Evolutionary conservation across 2,888 invertebrate genomes (phyloP).

Genomic region (Drosophila prolongata): DNA sequence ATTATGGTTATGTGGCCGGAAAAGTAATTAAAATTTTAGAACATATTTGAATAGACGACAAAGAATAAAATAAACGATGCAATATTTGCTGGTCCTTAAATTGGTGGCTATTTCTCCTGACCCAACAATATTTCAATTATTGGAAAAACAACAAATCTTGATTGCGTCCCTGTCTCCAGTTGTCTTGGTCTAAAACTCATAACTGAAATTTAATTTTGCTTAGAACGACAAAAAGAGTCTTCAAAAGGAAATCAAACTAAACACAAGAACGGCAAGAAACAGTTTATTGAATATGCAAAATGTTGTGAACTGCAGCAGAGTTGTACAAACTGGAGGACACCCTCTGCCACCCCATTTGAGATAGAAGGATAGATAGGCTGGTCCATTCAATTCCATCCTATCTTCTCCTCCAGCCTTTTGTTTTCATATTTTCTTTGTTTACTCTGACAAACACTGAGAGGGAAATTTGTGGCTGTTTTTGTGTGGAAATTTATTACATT

Average conservation of each 20-base stretch:
- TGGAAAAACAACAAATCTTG: not conserved
- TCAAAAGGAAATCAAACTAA: conserved; percentile 47
- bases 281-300: conserved; percentile 71
- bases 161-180: not conserved
- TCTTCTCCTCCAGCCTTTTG: conserved; percentile 54
- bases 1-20: conserved; percentile 35
- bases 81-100: not conserved
- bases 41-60: not conserved
- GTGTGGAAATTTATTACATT: conserved; percentile 75
- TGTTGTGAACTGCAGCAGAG: conserved; percentile 44
- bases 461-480: conserved; percentile 71
- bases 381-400: conserved; percentile 43
- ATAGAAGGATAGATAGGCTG: conserved; percentile 15
- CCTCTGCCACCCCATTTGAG: not conserved
- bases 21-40: conserved; percentile 35
- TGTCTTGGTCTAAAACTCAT: conserved; percentile 4
- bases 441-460: conserved; percentile 20
- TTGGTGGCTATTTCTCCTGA: not conserved
- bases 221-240: conserved; percentile 41
- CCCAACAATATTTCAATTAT: not conserved
- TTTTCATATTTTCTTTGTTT: conserved; percentile 72
- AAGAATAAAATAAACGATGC: not conserved
- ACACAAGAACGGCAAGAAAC: conserved; percentile 49
- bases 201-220: conserved; percentile 6
- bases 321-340: conserved; percentile 18